These are phyloP conservation scores for Catharus minimus DNA, from an alignment of 2,113 vertebrate genomes.

Conservation along the genomic window DNA sequence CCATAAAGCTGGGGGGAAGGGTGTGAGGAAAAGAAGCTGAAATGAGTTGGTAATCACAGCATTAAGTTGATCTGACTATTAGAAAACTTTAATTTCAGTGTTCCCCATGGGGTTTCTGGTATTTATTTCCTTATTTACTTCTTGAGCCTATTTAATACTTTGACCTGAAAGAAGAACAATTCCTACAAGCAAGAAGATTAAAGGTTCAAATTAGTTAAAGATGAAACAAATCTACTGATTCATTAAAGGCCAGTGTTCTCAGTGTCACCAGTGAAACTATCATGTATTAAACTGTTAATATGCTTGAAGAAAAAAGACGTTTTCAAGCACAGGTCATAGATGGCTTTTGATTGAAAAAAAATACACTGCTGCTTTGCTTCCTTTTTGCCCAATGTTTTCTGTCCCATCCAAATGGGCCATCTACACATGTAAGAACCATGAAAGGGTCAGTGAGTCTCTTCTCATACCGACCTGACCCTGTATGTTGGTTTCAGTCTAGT, in stretches of 20 bases:
- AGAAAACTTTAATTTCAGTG: constrained; percentile 50
- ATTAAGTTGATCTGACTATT: constrained; percentile 44
- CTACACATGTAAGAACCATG: not conserved
- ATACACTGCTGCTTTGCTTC: not conserved
- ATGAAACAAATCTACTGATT: constrained; percentile 18
- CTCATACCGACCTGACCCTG: not conserved
- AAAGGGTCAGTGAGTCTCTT: not conserved
- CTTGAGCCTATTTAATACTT: constrained; percentile 53
- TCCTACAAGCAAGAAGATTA: constrained; percentile 20
- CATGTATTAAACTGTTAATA: not conserved
- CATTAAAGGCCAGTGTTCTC: not conserved
- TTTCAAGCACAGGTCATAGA: not conserved
- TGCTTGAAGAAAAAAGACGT: not conserved
- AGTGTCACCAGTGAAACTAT: not conserved
- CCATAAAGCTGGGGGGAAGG: not conserved
- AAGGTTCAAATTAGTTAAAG: constrained; percentile 40
- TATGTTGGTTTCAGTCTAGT: not conserved
- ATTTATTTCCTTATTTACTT: constrained; percentile 54
- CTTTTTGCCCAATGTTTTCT: not conserved
- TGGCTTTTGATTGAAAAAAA: not conserved
- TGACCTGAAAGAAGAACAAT: constrained; percentile 33
- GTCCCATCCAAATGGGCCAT: not conserved
- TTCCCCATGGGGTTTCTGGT: not conserved
- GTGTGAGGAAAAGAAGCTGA: not conserved
- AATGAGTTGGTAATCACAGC: not conserved